Conservation (phyloP, 2,797 vertebrate species). For the Echiichthys vipera region DNA sequence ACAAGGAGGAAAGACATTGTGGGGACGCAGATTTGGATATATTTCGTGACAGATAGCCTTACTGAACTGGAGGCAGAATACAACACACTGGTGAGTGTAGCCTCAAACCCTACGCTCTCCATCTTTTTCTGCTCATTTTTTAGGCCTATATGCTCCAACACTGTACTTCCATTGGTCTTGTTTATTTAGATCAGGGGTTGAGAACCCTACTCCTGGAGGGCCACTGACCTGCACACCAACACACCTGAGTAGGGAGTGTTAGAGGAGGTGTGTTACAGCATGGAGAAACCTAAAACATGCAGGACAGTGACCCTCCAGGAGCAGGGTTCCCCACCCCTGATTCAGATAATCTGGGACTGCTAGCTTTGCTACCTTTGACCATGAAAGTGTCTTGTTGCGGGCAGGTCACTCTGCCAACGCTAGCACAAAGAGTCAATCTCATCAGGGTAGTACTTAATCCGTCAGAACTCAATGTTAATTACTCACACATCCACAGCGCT, state of each 20-base stretch:
- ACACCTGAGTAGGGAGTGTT: too few relatives aligned
- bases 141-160: constrained; percentile 27
- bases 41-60: constrained; percentile 52
- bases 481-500: constrained; percentile 63
- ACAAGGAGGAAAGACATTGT: constrained; percentile 35
- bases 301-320: too few relatives aligned
- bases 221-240: too few relatives aligned
- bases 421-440: constrained; percentile 59
- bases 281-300: too few relatives aligned
- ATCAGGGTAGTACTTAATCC: constrained; percentile 69
- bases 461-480: constrained; percentile 74
- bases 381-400: constrained; percentile 35
- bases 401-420: constrained; percentile 52
- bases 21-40: constrained; percentile 41
- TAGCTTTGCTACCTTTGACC: constrained; percentile 22
- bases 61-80: constrained; percentile 46
- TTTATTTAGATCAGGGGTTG: too few relatives aligned
- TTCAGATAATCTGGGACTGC: too few relatives aligned
- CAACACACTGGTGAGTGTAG: constrained; percentile 47
- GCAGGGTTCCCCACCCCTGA: too few relatives aligned
- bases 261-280: too few relatives aligned
- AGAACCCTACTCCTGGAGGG: too few relatives aligned
- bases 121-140: constrained; percentile 35
- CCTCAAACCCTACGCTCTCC: constrained; percentile 46
- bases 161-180: constrained; percentile 22